Percentiles rank a stretch among this genome's conserved stretches.
phyloP scores from a whole-genome alignment of 1,140 invertebrate genomes.

The Drosophila melanica region DNA sequence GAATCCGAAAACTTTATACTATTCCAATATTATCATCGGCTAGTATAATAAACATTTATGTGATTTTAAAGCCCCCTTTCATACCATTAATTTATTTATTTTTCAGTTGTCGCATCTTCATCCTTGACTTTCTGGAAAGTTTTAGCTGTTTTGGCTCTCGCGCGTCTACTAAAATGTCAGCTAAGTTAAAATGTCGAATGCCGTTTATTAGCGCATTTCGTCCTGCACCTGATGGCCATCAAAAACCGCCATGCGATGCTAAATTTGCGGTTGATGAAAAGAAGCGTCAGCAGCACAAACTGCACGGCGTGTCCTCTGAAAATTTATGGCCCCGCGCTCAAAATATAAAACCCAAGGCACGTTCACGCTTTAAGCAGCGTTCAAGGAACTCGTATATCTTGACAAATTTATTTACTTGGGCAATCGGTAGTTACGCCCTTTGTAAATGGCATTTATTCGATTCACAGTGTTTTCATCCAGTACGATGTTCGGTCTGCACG shows the following conservation, averaged over 20 bases:
- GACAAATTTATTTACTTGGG: constrained; percentile 19
- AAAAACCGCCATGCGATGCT: constrained; percentile 59
- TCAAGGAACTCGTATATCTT: constrained; percentile 38
- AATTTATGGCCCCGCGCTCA: constrained; percentile 61
- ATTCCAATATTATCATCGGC: not conserved
- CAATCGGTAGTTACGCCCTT: constrained; percentile 11
- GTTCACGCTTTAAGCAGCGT: constrained; percentile 43
- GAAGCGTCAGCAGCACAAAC: constrained; percentile 57
- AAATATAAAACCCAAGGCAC: constrained; percentile 22
- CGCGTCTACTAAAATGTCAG: constrained; percentile 19
- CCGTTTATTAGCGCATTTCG: constrained; percentile 64
- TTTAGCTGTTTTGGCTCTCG: not conserved
- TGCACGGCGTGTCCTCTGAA: constrained; percentile 50
- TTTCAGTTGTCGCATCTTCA: not conserved
- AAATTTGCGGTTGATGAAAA: constrained; percentile 70
- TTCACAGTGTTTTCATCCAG: not conserved
- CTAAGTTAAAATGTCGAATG: constrained; percentile 66
- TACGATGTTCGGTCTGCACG: not conserved
- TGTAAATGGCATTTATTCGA: constrained; percentile 1
- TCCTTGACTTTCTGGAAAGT: not conserved
- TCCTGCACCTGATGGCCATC: constrained; percentile 53
- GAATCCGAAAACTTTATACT: too few relatives aligned
- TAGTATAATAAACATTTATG: not conserved
- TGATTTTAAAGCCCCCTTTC: not conserved
- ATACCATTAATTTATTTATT: not conserved